These are phyloP conservation scores for Holothuria scabra DNA, from an alignment of 53 echinoderm and acorn worm genomes.

Conservation along the genomic window DNA sequence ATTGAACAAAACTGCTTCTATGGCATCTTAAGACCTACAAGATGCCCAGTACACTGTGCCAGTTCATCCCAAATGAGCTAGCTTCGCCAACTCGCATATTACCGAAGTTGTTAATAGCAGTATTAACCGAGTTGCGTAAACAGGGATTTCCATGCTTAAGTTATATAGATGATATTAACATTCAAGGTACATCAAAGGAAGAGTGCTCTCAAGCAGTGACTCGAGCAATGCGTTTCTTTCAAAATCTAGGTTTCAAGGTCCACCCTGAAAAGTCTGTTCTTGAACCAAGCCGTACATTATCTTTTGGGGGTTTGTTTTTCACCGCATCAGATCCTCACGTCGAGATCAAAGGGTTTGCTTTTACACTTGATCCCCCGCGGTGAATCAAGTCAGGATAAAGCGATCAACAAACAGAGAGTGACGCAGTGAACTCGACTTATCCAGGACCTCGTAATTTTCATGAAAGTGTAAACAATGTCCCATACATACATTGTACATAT, in stretches of 20 bases:
- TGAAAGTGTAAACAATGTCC: too few species aligned
- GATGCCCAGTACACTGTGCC: conserved; percentile 19
- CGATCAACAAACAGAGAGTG: too few species aligned
- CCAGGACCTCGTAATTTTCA: too few species aligned
- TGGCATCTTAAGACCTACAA: too few species aligned
- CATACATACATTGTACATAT: too few species aligned
- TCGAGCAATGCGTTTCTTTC: background rate
- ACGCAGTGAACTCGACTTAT: too few species aligned
- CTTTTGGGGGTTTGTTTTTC: conserved; percentile 19
- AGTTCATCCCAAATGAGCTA: conserved; percentile 20
- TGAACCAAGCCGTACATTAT: conserved; percentile 6
- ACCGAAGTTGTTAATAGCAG: conserved; percentile 11
- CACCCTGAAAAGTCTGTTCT: conserved; percentile 11
- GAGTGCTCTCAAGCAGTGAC: conserved; percentile 11
- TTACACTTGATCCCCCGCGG: too few species aligned
- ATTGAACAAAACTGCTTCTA: conserved; percentile 15
- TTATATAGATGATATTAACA: background rate
- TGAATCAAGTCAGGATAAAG: too few species aligned
- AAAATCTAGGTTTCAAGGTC: background rate
- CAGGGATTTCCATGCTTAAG: background rate
- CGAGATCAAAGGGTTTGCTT: too few species aligned
- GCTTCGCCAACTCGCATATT: conserved; percentile 19
- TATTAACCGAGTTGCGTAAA: conserved; percentile 19
- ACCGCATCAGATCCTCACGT: too few species aligned
- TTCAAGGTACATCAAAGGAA: too few species aligned